Conservation (phyloP, 53 echinoderm and acorn worm species). For the Stichopus horrens region DNA sequence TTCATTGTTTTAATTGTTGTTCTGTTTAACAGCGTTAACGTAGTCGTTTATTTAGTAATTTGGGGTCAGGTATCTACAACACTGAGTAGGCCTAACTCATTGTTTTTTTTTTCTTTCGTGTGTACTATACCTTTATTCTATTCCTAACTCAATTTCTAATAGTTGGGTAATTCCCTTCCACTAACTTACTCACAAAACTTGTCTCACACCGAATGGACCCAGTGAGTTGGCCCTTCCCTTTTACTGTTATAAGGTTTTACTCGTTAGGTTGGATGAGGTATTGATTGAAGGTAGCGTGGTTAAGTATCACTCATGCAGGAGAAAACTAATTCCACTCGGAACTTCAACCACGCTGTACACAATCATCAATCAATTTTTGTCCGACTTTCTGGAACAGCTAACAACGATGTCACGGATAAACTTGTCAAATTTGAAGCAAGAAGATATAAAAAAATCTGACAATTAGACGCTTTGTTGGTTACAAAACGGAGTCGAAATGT, state of each 20-base stretch:
- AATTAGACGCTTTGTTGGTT: constrained; percentile 42
- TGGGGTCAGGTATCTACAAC: too few species aligned
- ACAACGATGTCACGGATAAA: constrained; percentile 28
- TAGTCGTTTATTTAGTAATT: too few species aligned
- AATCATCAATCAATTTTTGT: constrained; percentile 40
- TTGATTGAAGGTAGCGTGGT: constrained; percentile 1
- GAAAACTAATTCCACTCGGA: constrained; percentile 11
- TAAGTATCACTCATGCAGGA: constrained; percentile 8
- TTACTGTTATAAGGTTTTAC: neutral
- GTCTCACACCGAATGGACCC: too few species aligned
- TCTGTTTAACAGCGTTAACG: too few species aligned
- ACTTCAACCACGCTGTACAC: constrained; percentile 2
- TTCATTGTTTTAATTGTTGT: too few species aligned
- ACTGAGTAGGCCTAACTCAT: too few species aligned
- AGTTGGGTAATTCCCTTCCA: too few species aligned
- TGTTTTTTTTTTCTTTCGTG: too few species aligned
- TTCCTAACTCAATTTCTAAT: too few species aligned
- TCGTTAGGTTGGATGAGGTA: neutral
- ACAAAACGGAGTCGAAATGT: constrained; percentile 21
- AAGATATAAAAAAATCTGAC: constrained; percentile 26
- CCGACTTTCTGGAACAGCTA: constrained; percentile 27
- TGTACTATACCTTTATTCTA: too few species aligned
- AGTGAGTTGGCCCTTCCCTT: neutral
- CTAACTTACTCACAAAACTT: too few species aligned
- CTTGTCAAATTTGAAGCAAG: constrained; percentile 32